Evolutionary conservation across 2,113 vertebrate genomes (phyloP), one percentile per base, ranked within the genome.

Genomic region (Gracilinanus agilis): DNA sequence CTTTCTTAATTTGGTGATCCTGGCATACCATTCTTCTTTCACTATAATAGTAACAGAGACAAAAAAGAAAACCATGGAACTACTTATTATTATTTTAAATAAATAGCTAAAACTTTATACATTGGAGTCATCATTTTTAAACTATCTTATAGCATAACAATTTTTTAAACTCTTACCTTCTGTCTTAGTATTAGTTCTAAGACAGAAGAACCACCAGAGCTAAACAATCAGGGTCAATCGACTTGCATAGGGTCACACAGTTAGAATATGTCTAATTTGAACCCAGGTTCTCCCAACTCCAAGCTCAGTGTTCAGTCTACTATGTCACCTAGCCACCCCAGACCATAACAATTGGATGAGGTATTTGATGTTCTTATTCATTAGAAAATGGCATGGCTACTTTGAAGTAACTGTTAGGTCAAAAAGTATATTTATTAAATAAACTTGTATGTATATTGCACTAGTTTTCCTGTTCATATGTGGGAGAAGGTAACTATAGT

Each of bases 21-120:
- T 98, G 90, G 98, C 97, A 89, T 98, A 98, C 98, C 98, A 99
- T 49, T 99, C 98, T 90, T 99, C 98, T 94, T 98, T 99, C 25
- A 83, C 98, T 99, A 90, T 24, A 95, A 90, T 24, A 24, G 11
- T 0, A 93, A 96, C 2, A 93, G 25, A 88, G 0, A 95, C 90
- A 92, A 16, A 55, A 2, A 44, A 40, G 16, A 83, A 40, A 83
- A 40, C 40, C n/a, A 40, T 40, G 16, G 5, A 40, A 83, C 4
- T 83, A 5, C 7, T n/a, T 75, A 6, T 21, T 83, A 49, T 49
- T 49, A 3, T n/a, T n/a, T n/a, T n/a, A n/a, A n/a, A n/a, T 49
- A 49, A 49, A 49, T 49, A 34, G 9, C 25, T 58, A 58, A 75
- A 75, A 75, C 61, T 34, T 12, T n/a, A n/a, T 19, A n/a, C 29